A percentile compares a stretch with the other conserved stretches of the same genome.
Conservation (phyloP, 2,888 invertebrate genomes). For the Branchellion lobata region DNA sequence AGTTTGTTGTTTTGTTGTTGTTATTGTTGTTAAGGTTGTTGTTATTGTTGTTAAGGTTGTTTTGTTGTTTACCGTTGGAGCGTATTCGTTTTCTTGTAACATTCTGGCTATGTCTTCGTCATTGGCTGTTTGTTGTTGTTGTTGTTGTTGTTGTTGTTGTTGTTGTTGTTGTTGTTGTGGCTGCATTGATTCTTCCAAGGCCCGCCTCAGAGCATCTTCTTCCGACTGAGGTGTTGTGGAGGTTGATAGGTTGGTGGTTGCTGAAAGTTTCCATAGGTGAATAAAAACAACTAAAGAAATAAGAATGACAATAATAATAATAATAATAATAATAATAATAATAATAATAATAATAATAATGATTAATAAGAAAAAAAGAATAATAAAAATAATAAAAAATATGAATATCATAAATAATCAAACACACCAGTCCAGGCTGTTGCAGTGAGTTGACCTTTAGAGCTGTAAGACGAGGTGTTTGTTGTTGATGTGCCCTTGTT, state of each 20-base stretch:
- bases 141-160: neutral
- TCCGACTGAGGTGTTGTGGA: slow-evolving; percentile 67
- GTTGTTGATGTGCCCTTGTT: neutral
- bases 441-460: slow-evolving; percentile 32
- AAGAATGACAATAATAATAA: neutral
- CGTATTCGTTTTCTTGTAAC: slow-evolving; percentile 43
- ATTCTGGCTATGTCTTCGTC: slow-evolving; percentile 59
- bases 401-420: neutral
- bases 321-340: too few relatives aligned
- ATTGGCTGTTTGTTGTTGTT: slow-evolving; percentile 56
- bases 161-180: slow-evolving; percentile 42
- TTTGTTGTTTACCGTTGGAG: neutral
- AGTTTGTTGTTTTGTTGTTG: too few relatives aligned
- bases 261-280: neutral
- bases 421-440: slow-evolving; percentile 19
- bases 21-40: too few relatives aligned
- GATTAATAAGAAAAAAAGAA: neutral
- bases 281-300: neutral
- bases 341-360: neutral
- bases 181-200: slow-evolving; percentile 65
- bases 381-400: neutral
- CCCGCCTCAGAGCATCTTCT: slow-evolving; percentile 85
- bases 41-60: neutral
- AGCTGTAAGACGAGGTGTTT: too few relatives aligned
- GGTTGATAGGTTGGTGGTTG: slow-evolving; percentile 4